Conservation (phyloP, 2,888 invertebrate species). For the Athalia cordata region DNA sequence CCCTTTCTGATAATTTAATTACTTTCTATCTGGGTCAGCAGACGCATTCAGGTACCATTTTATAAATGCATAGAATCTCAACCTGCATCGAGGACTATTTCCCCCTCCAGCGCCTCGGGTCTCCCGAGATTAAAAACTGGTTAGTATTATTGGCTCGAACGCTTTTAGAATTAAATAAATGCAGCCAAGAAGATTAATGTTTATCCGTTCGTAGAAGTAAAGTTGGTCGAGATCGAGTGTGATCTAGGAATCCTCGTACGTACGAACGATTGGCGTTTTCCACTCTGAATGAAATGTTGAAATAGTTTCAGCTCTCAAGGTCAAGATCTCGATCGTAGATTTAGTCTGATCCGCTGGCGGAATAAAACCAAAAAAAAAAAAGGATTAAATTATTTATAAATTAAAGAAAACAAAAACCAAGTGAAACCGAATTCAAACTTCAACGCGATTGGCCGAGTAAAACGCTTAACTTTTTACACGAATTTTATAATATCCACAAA, state of each 20-base stretch:
- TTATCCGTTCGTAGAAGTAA: slow-evolving; percentile 29
- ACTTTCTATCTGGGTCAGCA: slow-evolving; percentile 41
- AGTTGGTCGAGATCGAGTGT: background rate
- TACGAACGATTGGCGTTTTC: slow-evolving; percentile 11
- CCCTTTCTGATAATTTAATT: slow-evolving; percentile 23
- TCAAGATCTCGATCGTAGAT: slow-evolving; percentile 26
- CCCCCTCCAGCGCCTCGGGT: background rate
- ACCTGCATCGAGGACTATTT: background rate
- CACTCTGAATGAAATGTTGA: background rate
- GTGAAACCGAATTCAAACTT: background rate
- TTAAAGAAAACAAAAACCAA: background rate
- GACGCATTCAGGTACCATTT: slow-evolving; percentile 36
- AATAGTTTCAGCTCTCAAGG: slow-evolving; percentile 25
- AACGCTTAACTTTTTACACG: background rate
- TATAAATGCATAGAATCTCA: slow-evolving; percentile 40
- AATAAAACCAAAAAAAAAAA: background rate
- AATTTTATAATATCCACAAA: background rate
- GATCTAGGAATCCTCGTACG: background rate
- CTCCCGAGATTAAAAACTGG: slow-evolving; percentile 38
- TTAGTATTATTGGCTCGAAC: slow-evolving; percentile 23
- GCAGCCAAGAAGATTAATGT: slow-evolving; percentile 34
- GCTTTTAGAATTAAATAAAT: slow-evolving; percentile 41
- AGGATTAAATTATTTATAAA: background rate
- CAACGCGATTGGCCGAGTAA: slow-evolving; percentile 1
- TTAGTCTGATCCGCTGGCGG: background rate